Percentiles rank a stretch among this genome's conserved stretches.
These are phyloP conservation scores for Catharus bicknelli DNA, from an alignment of 2,113 vertebrate species.

Conservation along the genomic window DNA sequence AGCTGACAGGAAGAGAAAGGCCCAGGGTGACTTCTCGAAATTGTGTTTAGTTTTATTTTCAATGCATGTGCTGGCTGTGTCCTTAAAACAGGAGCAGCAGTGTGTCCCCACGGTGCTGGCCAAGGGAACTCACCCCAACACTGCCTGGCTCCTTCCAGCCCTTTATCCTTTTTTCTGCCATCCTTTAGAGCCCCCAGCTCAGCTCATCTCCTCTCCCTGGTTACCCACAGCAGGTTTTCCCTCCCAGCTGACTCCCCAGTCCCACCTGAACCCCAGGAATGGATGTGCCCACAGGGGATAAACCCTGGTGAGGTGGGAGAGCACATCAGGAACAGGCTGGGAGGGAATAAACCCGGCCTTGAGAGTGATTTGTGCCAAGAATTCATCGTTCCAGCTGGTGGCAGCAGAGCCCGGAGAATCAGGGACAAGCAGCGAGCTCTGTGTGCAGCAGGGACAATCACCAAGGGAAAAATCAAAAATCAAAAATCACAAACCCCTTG, in stretches of 20 bases:
- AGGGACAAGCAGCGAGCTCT: accelerated
- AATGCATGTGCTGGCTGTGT: accelerated
- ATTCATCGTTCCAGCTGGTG: neutral
- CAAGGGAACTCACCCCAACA: accelerated
- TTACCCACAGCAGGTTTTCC: neutral
- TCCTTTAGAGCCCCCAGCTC: neutral
- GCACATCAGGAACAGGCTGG: accelerated
- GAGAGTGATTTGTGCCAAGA: neutral
- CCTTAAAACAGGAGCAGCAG: accelerated
- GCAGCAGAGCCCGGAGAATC: neutral
- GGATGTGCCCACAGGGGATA: neutral
- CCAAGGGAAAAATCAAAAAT: neutral
- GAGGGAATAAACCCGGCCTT: neutral
- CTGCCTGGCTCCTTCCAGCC: neutral
- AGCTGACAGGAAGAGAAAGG: neutral
- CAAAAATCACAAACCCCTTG: neutral
- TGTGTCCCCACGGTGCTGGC: accelerated
- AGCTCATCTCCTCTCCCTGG: neutral
- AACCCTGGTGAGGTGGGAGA: neutral
- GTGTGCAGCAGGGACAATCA: neutral
- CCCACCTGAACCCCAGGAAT: neutral
- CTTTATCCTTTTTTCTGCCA: accelerated
- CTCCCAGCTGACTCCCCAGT: neutral
- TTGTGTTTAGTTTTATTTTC: neutral
- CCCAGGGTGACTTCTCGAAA: neutral